Evolutionary conservation across 2,113 vertebrate species (phyloP).

Genomic region (Gobiocypris rarus): DNA sequence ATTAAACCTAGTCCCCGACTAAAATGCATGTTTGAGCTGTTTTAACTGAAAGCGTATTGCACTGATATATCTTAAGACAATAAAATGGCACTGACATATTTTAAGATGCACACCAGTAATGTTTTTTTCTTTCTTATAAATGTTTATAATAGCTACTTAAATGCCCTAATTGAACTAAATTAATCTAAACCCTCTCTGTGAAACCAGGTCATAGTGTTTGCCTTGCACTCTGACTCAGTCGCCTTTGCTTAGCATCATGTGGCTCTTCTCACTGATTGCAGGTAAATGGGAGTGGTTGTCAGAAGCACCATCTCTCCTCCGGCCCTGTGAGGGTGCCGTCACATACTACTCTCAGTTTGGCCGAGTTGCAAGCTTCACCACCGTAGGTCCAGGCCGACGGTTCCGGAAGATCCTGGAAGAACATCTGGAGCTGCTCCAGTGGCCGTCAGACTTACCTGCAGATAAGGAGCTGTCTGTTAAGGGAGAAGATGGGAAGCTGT

Average conservation of each 20-base stretch:
- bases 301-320: slow-evolving; percentile 76
- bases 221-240: background rate
- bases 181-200: too few relatives aligned
- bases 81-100: too few relatives aligned
- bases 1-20: too few relatives aligned
- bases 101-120: too few relatives aligned
- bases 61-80: too few relatives aligned
- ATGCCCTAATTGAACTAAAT: too few relatives aligned
- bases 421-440: slow-evolving; percentile 80
- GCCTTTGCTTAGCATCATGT: background rate
- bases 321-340: slow-evolving; percentile 76
- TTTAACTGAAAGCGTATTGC: too few relatives aligned
- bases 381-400: slow-evolving; percentile 65
- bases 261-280: slow-evolving; percentile 56
- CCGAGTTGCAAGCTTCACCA: slow-evolving; percentile 75
- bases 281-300: slow-evolving; percentile 89
- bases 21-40: too few relatives aligned
- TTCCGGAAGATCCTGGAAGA: slow-evolving; percentile 75
- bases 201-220: too few relatives aligned
- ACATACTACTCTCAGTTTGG: slow-evolving; percentile 82
- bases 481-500: slow-evolving; percentile 74
- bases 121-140: too few relatives aligned
- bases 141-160: too few relatives aligned
- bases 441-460: slow-evolving; percentile 70
- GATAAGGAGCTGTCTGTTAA: slow-evolving; percentile 73